Conservation (phyloP, 2,888 invertebrate species). For the Amiota mariae region DNA sequence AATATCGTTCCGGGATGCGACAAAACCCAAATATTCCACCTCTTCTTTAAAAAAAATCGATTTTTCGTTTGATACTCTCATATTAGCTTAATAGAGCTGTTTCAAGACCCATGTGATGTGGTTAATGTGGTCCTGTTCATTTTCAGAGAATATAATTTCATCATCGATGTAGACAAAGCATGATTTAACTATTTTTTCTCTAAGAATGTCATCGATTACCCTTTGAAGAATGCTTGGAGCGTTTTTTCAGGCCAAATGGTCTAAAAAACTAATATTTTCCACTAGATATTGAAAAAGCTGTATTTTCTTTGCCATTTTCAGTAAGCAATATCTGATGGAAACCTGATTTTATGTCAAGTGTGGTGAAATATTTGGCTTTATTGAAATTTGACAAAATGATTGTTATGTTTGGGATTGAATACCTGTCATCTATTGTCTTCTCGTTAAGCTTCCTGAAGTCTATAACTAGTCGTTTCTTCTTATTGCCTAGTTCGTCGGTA, state of each 20-base stretch:
- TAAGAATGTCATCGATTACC: no score
- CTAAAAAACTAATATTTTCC: no score
- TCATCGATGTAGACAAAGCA: slow-evolving; percentile 48
- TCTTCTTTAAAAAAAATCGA: background rate
- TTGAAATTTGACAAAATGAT: slow-evolving; percentile 69
- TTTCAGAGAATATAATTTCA: slow-evolving; percentile 60
- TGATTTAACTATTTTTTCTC: slow-evolving; percentile 37
- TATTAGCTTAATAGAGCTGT: slow-evolving; percentile 4
- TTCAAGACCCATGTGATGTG: background rate
- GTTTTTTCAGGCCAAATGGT: no score
- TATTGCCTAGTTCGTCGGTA: no score
- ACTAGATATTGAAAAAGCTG: no score
- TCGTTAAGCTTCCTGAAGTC: slow-evolving; percentile 70
- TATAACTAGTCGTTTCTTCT: slow-evolving; percentile 64
- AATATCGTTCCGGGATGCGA: background rate
- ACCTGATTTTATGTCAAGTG: slow-evolving; percentile 61
- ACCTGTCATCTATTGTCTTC: slow-evolving; percentile 63
- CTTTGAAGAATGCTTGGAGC: no score
- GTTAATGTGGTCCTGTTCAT: no score
- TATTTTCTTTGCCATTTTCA: no score
- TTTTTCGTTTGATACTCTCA: slow-evolving; percentile 9
- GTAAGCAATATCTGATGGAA: no score
- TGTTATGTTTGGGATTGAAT: slow-evolving; percentile 66
- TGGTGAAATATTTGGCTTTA: slow-evolving; percentile 65
- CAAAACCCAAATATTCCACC: no score